A percentile compares a stretch with the other conserved stretches of the same genome.
Conservation (phyloP, 2,888 invertebrate genomes). For the Scotopteryx bipunctaria region DNA sequence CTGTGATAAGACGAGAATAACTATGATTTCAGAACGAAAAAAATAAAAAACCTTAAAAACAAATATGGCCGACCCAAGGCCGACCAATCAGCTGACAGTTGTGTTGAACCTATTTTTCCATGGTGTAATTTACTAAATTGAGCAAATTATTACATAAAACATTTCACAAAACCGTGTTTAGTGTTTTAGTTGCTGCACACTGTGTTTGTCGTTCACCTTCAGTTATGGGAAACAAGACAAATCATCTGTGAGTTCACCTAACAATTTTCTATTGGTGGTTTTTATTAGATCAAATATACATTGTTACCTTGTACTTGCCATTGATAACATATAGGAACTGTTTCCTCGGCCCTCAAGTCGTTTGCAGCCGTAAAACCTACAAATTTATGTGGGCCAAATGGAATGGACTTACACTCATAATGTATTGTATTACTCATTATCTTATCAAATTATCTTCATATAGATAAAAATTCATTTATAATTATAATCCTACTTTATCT, state of each 20-base stretch:
- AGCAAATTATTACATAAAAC: slow-evolving; percentile 78
- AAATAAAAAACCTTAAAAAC: slow-evolving; percentile 31
- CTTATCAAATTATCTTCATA: no score
- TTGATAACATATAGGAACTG: slow-evolving; percentile 39
- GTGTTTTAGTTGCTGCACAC: slow-evolving; percentile 40
- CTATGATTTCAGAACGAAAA: slow-evolving; percentile 6
- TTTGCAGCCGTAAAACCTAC: no score
- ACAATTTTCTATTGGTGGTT: slow-evolving; percentile 23
- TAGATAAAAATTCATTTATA: no score
- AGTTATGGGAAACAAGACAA: slow-evolving; percentile 46
- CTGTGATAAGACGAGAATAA: not conserved
- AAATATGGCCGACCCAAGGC: slow-evolving; percentile 61
- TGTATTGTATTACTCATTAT: no score
- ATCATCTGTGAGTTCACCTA: slow-evolving; percentile 36
- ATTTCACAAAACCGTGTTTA: slow-evolving; percentile 41
- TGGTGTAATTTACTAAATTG: slow-evolving; percentile 61
- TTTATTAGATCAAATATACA: slow-evolving; percentile 23
- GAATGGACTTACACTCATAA: no score
- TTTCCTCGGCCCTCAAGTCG: slow-evolving; percentile 26
- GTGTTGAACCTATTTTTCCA: slow-evolving; percentile 68
- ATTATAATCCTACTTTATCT: no score
- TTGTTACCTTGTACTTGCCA: slow-evolving; percentile 45
- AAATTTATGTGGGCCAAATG: no score
- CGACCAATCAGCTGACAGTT: slow-evolving; percentile 76
- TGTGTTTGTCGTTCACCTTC: slow-evolving; percentile 35